These are phyloP conservation scores for Bombus superbus DNA, from an alignment of 1,140 invertebrate species.

Conservation along the genomic window DNA sequence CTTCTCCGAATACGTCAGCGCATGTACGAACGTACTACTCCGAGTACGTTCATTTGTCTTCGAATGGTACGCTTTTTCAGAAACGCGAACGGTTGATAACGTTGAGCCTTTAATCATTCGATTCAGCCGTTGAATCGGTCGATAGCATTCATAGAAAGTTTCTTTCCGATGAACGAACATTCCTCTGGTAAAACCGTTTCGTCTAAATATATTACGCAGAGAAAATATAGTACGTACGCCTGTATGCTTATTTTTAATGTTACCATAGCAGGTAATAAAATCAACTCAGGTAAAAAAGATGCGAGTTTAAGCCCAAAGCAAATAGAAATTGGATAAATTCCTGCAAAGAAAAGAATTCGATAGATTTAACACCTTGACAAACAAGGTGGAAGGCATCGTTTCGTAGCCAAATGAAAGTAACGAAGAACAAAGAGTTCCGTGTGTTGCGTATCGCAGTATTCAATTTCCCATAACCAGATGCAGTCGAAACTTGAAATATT, in stretches of 20 bases:
- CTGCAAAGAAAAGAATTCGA: not conserved
- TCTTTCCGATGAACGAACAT: not conserved
- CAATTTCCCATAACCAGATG: conserved; percentile 7
- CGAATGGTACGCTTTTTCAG: not conserved
- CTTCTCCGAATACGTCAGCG: not conserved
- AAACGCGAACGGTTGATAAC: not conserved
- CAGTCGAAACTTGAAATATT: not conserved
- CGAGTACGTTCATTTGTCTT: not conserved
- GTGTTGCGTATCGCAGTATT: not conserved
- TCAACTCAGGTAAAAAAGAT: no score
- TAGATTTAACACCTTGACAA: conserved; percentile 12
- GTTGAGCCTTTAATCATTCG: not conserved
- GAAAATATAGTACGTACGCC: no score
- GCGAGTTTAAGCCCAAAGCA: no score
- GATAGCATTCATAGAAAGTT: no score
- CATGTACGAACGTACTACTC: not conserved
- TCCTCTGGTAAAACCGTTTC: not conserved
- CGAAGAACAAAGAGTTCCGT: conserved; percentile 31
- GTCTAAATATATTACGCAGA: not conserved
- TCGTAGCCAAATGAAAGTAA: conserved; percentile 16
- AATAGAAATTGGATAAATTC: not conserved
- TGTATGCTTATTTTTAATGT: no score
- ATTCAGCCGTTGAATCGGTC: no score
- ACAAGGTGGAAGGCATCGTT: conserved; percentile 30
- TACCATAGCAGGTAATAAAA: no score